phyloP scores from a whole-genome alignment of 2,113 vertebrate genomes.

The Rhadina sibilatrix region DNA sequence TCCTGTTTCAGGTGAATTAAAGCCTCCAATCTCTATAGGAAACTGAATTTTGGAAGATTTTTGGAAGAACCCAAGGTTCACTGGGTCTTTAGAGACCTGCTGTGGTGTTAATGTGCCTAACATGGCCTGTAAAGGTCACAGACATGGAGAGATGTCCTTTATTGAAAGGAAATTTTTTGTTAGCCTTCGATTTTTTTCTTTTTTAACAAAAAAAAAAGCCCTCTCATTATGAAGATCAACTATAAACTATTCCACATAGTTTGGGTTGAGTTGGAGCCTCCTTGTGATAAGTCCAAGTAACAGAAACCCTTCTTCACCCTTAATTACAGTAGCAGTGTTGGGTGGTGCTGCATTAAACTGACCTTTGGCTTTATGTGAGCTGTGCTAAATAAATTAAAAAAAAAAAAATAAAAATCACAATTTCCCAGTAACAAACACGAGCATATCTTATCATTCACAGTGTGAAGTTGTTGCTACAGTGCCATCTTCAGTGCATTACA shows the following conservation, averaged over 20 bases:
- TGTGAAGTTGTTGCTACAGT: constrained; percentile 72
- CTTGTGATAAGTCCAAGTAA: constrained; percentile 9
- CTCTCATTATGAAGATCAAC: background rate
- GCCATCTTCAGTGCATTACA: constrained; percentile 73
- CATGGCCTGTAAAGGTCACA: background rate
- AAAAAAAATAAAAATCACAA: background rate
- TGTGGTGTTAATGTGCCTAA: background rate
- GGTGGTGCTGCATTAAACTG: constrained; percentile 5
- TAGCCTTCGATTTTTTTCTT: background rate
- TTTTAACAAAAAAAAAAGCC: background rate
- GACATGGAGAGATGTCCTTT: accelerated
- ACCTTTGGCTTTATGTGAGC: constrained; percentile 6
- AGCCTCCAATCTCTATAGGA: background rate
- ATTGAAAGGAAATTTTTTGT: background rate
- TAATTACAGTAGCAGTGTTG: constrained; percentile 22
- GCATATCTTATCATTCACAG: constrained; percentile 23
- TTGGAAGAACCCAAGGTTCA: background rate
- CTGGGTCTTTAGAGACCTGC: background rate
- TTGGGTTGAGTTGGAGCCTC: background rate
- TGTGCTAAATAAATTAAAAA: constrained; percentile 15
- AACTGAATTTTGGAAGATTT: background rate
- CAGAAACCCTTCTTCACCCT: background rate
- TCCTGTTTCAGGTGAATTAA: background rate
- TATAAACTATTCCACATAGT: background rate
- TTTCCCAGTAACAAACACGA: constrained; percentile 45